phyloP scores from a whole-genome alignment of 2,888 invertebrate genomes.

The Hemistola chrysoprasaria region DNA sequence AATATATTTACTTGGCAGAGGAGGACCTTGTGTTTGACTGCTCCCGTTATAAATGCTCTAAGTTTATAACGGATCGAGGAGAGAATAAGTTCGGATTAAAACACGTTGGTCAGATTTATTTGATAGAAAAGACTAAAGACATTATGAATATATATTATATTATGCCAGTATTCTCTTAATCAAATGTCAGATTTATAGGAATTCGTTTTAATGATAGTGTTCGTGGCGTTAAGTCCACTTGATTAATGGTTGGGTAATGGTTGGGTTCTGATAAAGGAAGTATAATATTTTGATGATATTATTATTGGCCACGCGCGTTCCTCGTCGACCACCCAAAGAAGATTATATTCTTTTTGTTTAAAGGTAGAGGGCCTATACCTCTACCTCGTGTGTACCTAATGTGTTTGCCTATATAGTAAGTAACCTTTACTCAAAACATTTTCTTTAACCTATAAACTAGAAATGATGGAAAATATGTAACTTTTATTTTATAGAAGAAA shows the following conservation, averaged over 20 bases:
- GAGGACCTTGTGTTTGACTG: too few species aligned
- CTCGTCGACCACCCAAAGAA: conserved; percentile 30
- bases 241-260: conserved; percentile 69
- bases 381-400: too few species aligned
- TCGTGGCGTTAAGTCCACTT: conserved; percentile 63
- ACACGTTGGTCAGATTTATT: conserved; percentile 25
- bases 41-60: too few species aligned
- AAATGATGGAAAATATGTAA: too few species aligned
- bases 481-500: too few species aligned
- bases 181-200: conserved; percentile 77
- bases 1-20: too few species aligned
- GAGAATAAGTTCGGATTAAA: conserved; percentile 18
- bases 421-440: too few species aligned
- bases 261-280: conserved; percentile 51
- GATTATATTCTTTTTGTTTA: conserved; percentile 4
- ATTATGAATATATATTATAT: conserved; percentile 23
- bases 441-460: too few species aligned
- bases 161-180: conserved; percentile 65
- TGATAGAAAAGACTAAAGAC: conserved; percentile 31
- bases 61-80: conserved; percentile 17
- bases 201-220: conserved; percentile 72
- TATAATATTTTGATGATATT: conserved; percentile 19
- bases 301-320: conserved; percentile 37
- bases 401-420: too few species aligned
- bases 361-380: too few species aligned